Evolutionary conservation across 1,140 invertebrate species (phyloP), one percentile per base, ranked within the genome.

Genomic region (Solenopsis fugax): DNA sequence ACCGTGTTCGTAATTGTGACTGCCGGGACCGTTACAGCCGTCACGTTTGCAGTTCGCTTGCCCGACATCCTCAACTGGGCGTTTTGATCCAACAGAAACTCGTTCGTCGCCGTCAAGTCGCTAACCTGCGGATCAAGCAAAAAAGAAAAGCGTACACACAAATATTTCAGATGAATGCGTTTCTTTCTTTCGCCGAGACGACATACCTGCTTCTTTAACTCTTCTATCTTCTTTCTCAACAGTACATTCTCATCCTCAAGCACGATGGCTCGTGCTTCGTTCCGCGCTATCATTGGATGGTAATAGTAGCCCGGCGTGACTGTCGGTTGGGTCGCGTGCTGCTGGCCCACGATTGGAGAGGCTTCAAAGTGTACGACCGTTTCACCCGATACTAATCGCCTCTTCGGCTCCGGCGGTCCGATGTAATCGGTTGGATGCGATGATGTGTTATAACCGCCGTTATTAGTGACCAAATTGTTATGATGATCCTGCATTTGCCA

Each of bases 1-100:
- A 95, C 96, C 2, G 95, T 96, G 60, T 96, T 96, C 2, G 96
- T 96, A 10, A 96, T 96, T 1, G 96, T 96, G 3, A 96, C 96
- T 16, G 96, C 96, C 9, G 96, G 96, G 1, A 96, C 95, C 24
- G 95, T 96, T 0, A 96, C 96, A 12, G 96, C 94, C 6, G 95
- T 96, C 10, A 96, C 94, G 87, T 95, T 95, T 2, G 95, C 93
- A 41, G 94, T 96, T 45, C 95, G 93, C 85, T 96, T 96, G 85
- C 96, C 97, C 45, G 96, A 96, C 84, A 97, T 96, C 67, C 97
- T 95, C 76, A 98, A 94, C 67, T 97, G 96, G 12, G 97, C 97
- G 94, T 98, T 98, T 95, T 98, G 97, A 89, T 98, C 97, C 67
- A 98, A 92, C 0, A 98, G 95, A 93, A 98, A 98, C 93, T 98